phyloP scores from a whole-genome alignment of 1,140 invertebrate genomes.

The Cotesia vestalis region DNA sequence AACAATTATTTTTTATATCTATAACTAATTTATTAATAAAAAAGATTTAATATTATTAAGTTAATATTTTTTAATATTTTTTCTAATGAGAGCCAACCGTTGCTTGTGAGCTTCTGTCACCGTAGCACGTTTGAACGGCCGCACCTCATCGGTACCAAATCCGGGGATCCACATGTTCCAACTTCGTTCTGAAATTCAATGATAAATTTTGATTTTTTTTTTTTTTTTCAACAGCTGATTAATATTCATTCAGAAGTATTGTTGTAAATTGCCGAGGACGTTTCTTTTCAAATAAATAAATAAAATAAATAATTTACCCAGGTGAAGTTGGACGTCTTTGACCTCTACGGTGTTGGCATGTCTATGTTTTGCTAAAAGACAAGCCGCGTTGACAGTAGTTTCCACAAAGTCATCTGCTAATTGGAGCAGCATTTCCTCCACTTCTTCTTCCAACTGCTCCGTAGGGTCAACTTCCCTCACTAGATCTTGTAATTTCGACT shows the following conservation, averaged over 20 bases:
- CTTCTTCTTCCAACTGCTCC: conserved; percentile 96
- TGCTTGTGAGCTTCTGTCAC: conserved; percentile 96
- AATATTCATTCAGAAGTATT: too few species aligned
- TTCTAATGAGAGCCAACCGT: conserved; percentile 88
- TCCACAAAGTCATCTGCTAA: conserved; percentile 98
- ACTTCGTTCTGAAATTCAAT: conserved; percentile 79
- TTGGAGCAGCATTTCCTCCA: conserved; percentile 91
- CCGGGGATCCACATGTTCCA: conserved; percentile 98
- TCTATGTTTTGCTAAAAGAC: conserved; percentile 90
- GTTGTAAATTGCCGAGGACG: too few species aligned
- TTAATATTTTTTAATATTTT: conserved; percentile 92
- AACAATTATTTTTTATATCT: neutral
- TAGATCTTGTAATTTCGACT: conserved; percentile 87
- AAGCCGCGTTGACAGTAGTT: conserved; percentile 87
- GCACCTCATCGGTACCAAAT: conserved; percentile 92
- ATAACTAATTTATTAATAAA: neutral
- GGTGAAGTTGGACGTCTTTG: conserved; percentile 93
- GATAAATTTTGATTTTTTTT: conserved; percentile 1
- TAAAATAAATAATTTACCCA: conserved; percentile 72
- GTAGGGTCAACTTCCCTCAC: conserved; percentile 94
- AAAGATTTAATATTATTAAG: neutral
- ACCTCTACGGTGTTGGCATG: conserved; percentile 90
- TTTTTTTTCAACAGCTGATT: neutral
- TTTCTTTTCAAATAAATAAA: conserved; percentile 17
- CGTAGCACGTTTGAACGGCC: conserved; percentile 88